phyloP scores from a whole-genome alignment of 2,113 vertebrate genomes.

The Pelusios castaneus region DNA sequence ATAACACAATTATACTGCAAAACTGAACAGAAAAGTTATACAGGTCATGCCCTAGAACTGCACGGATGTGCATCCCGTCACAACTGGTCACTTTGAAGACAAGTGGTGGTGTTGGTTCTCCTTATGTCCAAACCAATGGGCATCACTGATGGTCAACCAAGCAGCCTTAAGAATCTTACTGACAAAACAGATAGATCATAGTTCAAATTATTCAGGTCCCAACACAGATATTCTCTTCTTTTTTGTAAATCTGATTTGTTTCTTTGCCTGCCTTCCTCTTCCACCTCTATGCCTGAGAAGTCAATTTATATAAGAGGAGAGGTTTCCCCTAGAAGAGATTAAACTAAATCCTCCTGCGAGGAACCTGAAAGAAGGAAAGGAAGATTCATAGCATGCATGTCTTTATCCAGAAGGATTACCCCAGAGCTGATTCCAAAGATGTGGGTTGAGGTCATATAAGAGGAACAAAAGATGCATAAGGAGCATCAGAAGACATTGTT shows the following conservation, averaged over 20 bases:
- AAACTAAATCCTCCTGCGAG: neutral
- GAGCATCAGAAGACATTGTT: neutral
- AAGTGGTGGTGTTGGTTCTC: fast-evolving
- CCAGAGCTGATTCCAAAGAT: neutral
- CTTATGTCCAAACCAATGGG: neutral
- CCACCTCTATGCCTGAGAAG: neutral
- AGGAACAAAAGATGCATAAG: neutral
- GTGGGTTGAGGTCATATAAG: fast-evolving
- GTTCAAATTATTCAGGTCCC: neutral
- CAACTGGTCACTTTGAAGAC: too few species aligned
- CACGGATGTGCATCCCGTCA: too few species aligned
- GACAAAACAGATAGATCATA: neutral
- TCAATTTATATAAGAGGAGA: neutral
- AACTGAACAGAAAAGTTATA: too few species aligned
- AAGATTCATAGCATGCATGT: neutral
- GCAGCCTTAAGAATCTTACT: neutral
- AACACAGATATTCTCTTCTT: neutral
- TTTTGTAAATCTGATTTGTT: neutral
- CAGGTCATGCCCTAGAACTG: too few species aligned
- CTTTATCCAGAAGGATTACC: fast-evolving
- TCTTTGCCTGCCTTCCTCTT: neutral
- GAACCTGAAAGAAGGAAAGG: neutral
- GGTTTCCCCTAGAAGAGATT: neutral
- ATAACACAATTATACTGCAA: too few species aligned
- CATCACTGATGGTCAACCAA: neutral